These are phyloP conservation scores for Alfaro cultratus DNA, from an alignment of 2,797 vertebrate genomes.

Conservation along the genomic window DNA sequence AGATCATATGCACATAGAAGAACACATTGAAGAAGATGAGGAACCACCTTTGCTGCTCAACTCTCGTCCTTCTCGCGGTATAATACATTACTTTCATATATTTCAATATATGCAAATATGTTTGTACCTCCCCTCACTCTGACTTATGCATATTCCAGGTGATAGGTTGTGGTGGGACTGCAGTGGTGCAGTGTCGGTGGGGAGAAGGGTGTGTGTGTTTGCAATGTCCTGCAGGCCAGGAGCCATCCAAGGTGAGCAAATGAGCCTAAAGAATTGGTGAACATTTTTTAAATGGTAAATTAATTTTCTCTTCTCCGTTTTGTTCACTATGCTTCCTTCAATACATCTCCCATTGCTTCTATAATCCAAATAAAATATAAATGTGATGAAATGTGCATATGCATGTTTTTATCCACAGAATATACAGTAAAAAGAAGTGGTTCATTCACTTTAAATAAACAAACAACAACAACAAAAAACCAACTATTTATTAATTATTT, in stretches of 20 bases:
- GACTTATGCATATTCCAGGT: conserved; percentile 50
- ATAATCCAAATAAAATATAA: not conserved
- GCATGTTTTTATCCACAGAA: not conserved
- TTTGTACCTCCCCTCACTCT: conserved; percentile 8
- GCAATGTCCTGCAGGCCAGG: conserved; percentile 86
- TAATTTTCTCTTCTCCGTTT: not conserved
- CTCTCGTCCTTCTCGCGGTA: conserved; percentile 80
- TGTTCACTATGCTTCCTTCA: not conserved
- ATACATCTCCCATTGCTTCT: not conserved
- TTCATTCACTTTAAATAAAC: not conserved
- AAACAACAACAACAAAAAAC: too few relatives aligned
- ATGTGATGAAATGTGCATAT: not conserved
- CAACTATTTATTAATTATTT: not conserved
- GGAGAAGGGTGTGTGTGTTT: conserved; percentile 74
- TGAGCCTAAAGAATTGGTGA: not conserved
- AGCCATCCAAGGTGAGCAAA: conserved; percentile 83
- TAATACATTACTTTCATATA: conserved; percentile 17
- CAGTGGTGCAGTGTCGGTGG: conserved; percentile 77
- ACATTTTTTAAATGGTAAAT: not conserved
- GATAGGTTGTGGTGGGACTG: conserved; percentile 72
- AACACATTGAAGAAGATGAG: conserved; percentile 85
- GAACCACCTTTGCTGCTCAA: conserved; percentile 84
- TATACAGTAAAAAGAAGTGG: not conserved
- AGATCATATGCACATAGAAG: conserved; percentile 85
- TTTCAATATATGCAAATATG: not conserved